Evolutionary conservation across 2,888 invertebrate genomes (phyloP).

Genomic region (Tachina grossa): DNA sequence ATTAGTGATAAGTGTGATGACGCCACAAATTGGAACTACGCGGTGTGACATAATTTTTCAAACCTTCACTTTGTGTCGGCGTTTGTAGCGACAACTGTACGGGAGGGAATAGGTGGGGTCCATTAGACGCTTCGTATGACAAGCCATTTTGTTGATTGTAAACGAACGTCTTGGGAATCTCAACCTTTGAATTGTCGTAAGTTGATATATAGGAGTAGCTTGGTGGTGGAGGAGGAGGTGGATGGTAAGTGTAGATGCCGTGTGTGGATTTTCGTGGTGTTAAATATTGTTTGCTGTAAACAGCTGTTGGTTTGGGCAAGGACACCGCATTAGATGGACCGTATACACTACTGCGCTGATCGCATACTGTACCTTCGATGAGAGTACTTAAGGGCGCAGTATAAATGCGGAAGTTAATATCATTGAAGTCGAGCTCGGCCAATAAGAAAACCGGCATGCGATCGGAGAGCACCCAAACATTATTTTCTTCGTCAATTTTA

Average conservation of each 20-base stretch:
- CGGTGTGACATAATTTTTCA: slow-evolving; percentile 77
- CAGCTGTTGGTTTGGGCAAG: slow-evolving; percentile 71
- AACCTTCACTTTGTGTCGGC: slow-evolving; percentile 71
- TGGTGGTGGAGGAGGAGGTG: slow-evolving; percentile 4
- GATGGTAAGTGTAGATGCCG: slow-evolving; percentile 33
- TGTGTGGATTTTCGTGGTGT: slow-evolving; percentile 57
- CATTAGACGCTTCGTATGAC: slow-evolving; percentile 79
- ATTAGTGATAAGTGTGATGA: slow-evolving; percentile 70
- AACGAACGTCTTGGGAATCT: slow-evolving; percentile 81
- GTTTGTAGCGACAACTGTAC: slow-evolving; percentile 53
- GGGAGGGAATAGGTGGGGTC: slow-evolving; percentile 80
- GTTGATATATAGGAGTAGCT: slow-evolving; percentile 69
- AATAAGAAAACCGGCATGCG: slow-evolving; percentile 91
- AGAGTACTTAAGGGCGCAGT: slow-evolving; percentile 87
- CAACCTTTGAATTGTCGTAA: slow-evolving; percentile 68
- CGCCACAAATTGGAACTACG: slow-evolving; percentile 80
- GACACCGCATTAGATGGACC: slow-evolving; percentile 77
- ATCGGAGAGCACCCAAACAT: slow-evolving; percentile 92
- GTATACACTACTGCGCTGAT: slow-evolving; percentile 81
- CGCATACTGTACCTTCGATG: slow-evolving; percentile 89
- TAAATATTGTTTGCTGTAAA: slow-evolving; percentile 74
- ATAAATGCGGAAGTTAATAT: slow-evolving; percentile 90
- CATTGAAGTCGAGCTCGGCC: slow-evolving; percentile 87
- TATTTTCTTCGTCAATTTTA: slow-evolving; percentile 88
- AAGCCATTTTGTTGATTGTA: slow-evolving; percentile 82